Evolutionary conservation across 2,113 vertebrate genomes (phyloP), one percentile per base, ranked within the genome.

Genomic region (Sebastes fasciatus): DNA sequence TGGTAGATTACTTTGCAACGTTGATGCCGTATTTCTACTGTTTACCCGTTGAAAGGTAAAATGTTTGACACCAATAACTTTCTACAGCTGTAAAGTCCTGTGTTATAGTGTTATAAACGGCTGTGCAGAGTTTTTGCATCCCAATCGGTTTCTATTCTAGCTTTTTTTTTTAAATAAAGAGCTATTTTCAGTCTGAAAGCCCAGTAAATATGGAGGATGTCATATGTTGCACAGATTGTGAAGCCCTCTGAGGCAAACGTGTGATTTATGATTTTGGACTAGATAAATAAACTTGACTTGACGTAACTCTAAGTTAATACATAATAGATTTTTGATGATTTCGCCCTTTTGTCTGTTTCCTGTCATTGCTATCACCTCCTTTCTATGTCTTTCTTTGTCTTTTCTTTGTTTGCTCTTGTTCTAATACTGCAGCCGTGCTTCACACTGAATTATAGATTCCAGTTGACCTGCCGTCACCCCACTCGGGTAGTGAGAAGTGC

Each of bases 371-470:
- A n/a, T 81, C 40, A 12, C 40, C n/a, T 42, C 19, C 57, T 19
- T 11, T 74, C 51, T 34, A 66, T 78, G 51, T 85, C 46, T 63
- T 8, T 9, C 13, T 11, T 52, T 26, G n/a, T 48, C 65, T 68
- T 49, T n/a, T n/a, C 67, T 54, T 42, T n/a, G 26, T 54, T 54
- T 54, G 65, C 69, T 71, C 69, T 84, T 4, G 51, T 79, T 34
- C 61, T 68, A 17, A 77, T 23, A 60, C 85, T 63, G 52, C 65
- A 74, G 63, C 57, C 42, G 16, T 57, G 77, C 69, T 82, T 80
- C 74, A 77, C 46, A 64, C 77, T 86, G 87, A 89, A 89, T 89
- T 85, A 88, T 84, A 85, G 62, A 86, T 88, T 90, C 73, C 86
- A 54, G 80, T 51, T 88, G 89, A 91, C 84, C 82, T 78, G 70